phyloP scores from a whole-genome alignment of 2,888 invertebrate genomes.

The Laspeyria flexula region DNA sequence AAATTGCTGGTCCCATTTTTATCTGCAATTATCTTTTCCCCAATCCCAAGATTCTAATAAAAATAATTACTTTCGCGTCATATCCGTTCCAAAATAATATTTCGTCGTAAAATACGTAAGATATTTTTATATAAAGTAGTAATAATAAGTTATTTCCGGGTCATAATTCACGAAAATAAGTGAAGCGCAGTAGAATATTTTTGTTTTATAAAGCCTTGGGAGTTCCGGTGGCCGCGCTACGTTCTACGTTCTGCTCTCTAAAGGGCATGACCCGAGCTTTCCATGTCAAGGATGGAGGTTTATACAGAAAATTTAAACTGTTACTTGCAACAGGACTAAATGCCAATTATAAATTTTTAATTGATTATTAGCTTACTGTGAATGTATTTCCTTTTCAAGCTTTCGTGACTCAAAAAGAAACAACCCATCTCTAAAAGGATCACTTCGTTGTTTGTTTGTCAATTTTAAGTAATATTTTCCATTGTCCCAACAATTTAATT shows the following conservation, averaged over 20 bases:
- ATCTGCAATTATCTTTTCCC: no score
- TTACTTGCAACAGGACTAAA: conserved; percentile 22
- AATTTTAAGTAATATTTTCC: no score
- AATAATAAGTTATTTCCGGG: background rate
- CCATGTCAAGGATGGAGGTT: conserved; percentile 74
- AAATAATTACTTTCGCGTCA: no score
- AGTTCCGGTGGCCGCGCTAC: conserved; percentile 37
- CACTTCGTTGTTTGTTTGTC: no score
- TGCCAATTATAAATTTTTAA: background rate
- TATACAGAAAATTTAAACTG: conserved; percentile 60
- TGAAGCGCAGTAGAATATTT: conserved; percentile 32
- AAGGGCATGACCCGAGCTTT: conserved; percentile 72
- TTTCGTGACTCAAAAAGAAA: no score
- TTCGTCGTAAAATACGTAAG: no score
- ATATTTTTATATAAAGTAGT: background rate
- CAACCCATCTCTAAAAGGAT: no score
- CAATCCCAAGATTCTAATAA: no score
- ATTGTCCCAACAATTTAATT: no score
- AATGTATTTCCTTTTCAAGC: no score
- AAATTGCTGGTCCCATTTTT: no score
- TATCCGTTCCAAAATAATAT: background rate
- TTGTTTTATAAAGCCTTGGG: conserved; percentile 57
- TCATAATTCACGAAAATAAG: background rate
- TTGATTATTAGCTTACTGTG: no score
- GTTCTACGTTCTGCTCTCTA: conserved; percentile 49